Evolutionary conservation across 2,888 invertebrate genomes (phyloP).

Genomic region (Linnaemya tessellans): DNA sequence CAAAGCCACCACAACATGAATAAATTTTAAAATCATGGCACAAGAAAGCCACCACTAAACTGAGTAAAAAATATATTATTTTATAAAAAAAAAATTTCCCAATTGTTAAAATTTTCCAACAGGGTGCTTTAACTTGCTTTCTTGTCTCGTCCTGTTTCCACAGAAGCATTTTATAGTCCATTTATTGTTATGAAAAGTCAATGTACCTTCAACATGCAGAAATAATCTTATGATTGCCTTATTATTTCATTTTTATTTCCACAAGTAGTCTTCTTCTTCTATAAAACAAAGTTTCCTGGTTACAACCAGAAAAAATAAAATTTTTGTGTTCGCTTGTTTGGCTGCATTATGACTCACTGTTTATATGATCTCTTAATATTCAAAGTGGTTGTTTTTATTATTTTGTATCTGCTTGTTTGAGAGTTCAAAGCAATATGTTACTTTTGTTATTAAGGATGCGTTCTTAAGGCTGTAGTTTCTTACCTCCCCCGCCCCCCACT

Average conservation of each 20-base stretch:
- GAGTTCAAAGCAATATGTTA: slow-evolving; percentile 61
- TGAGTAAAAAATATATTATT: too few species aligned
- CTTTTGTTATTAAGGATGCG: slow-evolving; percentile 41
- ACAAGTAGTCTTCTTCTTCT: not conserved
- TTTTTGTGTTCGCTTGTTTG: not conserved
- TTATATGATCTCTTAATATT: slow-evolving; percentile 46
- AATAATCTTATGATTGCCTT: slow-evolving; percentile 70
- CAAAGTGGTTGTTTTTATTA: slow-evolving; percentile 62
- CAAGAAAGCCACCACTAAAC: too few species aligned
- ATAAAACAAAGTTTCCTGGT: slow-evolving; percentile 41
- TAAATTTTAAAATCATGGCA: too few species aligned
- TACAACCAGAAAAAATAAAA: not conserved
- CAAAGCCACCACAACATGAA: too few species aligned
- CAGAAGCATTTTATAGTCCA: not conserved
- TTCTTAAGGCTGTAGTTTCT: not conserved
- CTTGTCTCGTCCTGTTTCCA: not conserved
- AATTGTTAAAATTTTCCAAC: too few species aligned
- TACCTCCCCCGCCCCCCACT: slow-evolving; percentile 15
- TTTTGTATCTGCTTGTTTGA: slow-evolving; percentile 18
- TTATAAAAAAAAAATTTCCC: too few species aligned
- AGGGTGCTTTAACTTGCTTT: not conserved
- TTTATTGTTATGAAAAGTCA: slow-evolving; percentile 62
- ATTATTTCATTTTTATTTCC: slow-evolving; percentile 48
- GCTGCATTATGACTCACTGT: slow-evolving; percentile 40
- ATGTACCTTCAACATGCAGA: slow-evolving; percentile 71